Evolutionary conservation across 2,888 invertebrate genomes (phyloP), one percentile per base, ranked within the genome.

Genomic region (Eristalis arbustorum): DNA sequence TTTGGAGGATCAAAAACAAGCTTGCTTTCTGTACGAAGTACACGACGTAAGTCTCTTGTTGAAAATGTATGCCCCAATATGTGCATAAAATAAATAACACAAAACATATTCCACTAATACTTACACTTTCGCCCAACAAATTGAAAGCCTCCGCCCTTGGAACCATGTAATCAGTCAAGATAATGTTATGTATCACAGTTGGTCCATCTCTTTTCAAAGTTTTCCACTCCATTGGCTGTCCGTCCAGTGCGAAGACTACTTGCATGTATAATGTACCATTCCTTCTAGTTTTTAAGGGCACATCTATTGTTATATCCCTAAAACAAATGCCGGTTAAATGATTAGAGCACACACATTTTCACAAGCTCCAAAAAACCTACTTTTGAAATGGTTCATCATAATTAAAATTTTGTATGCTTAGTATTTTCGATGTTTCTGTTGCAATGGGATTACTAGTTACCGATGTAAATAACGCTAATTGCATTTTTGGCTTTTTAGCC

Each of bases 251-350:
- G 42, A 97, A 90, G 66, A 96, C 94, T 1, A 96, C 95, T 92
- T 98, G 97, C 90, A 98, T 94, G 91, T 94, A 96, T 63, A 98
- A 91, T 6, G 96, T 96, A 0, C 98, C 98, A 94, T 98, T 98
- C 78, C 95, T 95, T 14, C 96, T 94, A 0, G 96, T 97, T 91
- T 95, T 95, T 25, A 93, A 92, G 3, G 98, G 97, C 88, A 98
- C 93, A 88, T 95, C 94, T 72, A 98, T 92, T 72, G 93, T 93
- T 31, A 97, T 90, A 67, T 94, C 94, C 89, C 97, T 97, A 91
- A 61, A 93, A 91, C 59, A 93, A 79, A 64, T 14, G 66, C 14
- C 56, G 59, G 28, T 73, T 75, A 63, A n/a, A n/a, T 42, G 31
- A 37, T n/a, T 5, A 2, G 25, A 5, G 37, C 37, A 10, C 25